Evolutionary conservation across 2,888 invertebrate species (phyloP), one percentile per base, ranked within the genome.

Genomic region (Scrobipalpa atriplicella): DNA sequence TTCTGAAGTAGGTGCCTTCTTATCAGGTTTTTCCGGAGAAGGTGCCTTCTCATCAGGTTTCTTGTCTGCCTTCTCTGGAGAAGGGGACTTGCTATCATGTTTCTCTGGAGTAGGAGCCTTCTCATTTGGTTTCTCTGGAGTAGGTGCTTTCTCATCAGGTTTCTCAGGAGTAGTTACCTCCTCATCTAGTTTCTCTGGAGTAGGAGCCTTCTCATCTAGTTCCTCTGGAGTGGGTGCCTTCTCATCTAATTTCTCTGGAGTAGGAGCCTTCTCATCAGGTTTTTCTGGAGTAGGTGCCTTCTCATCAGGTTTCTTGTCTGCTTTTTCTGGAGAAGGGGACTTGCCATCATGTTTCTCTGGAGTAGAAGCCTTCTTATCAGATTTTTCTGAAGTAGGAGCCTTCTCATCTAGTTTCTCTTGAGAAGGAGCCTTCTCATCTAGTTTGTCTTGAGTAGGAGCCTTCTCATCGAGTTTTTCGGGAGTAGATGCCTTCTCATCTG

Each of bases 341-440:
- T 21, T 29, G 9, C 2, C 3, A 7, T 29, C 21, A 0, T 2
- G 3, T n/a, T 60, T 6, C 11, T 39, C 60, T 39, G 62, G 43
- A 19, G 21, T 7, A 11, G n/a, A 13, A 0, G 19, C 51, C 29
- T 51, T 19, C 0, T 72, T 69, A 5, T 67, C 68, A 9, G 29
- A 65, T 9, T 70, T 67, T 6, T 63, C 54, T 7, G 62, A 47
- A 61, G 51, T 71, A 0, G 62, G 64, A 39, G 7, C 68, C 60
- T 68, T 70, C 2, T 29, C 69, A 11, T 67, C 70, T n/a, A 19
- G 39, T 56, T 71, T 67, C 0, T 47, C 51, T 7, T 68, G 68
- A 3, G 72, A 71, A 6, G 70, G 64, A 21, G 60, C 65, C 43
- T 72, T 73, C 5, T 73, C 69, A 6, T 29, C 39, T 21, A 63